Conservation (phyloP, 2,113 vertebrate species). For the Pterocles orientalis region DNA sequence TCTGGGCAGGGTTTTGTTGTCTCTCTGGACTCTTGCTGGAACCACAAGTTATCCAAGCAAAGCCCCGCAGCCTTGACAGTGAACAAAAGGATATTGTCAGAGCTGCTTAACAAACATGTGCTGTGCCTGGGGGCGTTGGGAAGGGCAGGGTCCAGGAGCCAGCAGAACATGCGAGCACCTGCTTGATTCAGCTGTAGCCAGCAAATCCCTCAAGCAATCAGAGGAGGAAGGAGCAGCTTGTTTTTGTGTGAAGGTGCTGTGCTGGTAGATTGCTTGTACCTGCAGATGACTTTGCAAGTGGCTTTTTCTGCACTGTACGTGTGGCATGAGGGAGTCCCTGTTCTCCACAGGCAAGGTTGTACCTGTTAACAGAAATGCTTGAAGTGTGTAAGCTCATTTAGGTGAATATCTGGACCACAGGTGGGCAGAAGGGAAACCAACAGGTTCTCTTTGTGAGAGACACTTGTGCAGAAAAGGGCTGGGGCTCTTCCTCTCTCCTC, state of each 20-base stretch:
- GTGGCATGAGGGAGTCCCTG: background rate
- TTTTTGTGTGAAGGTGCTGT: background rate
- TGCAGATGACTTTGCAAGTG: background rate
- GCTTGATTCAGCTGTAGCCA: background rate
- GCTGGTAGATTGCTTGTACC: background rate
- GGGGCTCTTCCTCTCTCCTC: no score
- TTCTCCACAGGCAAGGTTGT: background rate
- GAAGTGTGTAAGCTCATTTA: accelerated
- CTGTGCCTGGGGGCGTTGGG: accelerated
- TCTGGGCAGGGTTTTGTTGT: background rate
- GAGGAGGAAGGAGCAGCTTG: background rate
- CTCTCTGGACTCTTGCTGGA: background rate
- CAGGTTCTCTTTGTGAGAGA: background rate
- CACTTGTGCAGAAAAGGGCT: background rate
- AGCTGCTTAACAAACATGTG: background rate
- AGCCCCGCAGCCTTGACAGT: background rate
- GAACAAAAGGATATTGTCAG: no score
- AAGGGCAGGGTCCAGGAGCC: background rate
- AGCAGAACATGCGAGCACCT: accelerated
- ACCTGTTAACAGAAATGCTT: background rate
- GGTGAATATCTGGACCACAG: no score
- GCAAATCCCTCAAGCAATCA: accelerated
- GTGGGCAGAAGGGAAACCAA: no score
- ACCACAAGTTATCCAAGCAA: background rate
- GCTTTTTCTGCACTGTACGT: accelerated